A percentile compares a stretch with the other conserved stretches of the same genome.
These are phyloP conservation scores for Pachycephus smyrnensis DNA, from an alignment of 2,888 invertebrate species.

Conservation along the genomic window DNA sequence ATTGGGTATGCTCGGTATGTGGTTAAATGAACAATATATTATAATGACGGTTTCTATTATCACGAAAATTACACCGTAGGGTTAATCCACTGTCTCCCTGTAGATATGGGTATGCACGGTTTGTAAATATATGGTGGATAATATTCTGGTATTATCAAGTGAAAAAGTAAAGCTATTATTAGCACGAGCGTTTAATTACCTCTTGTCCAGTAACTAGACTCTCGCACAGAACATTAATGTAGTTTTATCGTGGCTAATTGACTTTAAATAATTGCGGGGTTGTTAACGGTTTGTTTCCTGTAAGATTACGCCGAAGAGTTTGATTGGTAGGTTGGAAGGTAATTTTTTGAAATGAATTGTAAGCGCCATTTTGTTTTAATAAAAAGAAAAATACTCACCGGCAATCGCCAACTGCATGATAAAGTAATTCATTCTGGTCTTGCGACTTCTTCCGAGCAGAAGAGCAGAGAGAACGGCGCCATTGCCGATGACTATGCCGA, in stretches of 20 bases:
- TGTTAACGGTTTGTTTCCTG: neutral
- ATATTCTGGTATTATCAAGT: neutral
- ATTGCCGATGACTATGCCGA: constrained; percentile 75
- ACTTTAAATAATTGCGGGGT: neutral
- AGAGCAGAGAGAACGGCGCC: constrained; percentile 74
- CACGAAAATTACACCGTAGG: neutral
- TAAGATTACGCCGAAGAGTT: neutral
- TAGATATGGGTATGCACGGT: neutral
- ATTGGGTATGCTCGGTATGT: neutral
- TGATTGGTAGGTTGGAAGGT: neutral
- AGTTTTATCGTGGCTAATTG: neutral
- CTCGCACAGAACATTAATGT: neutral
- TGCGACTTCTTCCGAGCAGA: constrained; percentile 72
- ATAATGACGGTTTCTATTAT: neutral
- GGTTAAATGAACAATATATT: neutral
- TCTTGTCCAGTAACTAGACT: neutral
- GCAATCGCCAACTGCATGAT: constrained; percentile 77
- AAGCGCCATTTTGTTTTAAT: too few relatives aligned
- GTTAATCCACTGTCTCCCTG: neutral
- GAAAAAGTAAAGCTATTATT: neutral
- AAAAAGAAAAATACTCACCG: constrained; percentile 66
- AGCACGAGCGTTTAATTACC: neutral
- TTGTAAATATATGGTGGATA: neutral
- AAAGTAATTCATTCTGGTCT: constrained; percentile 80
- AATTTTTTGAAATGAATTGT: neutral